Base-by-base conservation (phyloP, 2,113 vertebrate genomes). In the Sarotherodon lohbergeri region DNA sequence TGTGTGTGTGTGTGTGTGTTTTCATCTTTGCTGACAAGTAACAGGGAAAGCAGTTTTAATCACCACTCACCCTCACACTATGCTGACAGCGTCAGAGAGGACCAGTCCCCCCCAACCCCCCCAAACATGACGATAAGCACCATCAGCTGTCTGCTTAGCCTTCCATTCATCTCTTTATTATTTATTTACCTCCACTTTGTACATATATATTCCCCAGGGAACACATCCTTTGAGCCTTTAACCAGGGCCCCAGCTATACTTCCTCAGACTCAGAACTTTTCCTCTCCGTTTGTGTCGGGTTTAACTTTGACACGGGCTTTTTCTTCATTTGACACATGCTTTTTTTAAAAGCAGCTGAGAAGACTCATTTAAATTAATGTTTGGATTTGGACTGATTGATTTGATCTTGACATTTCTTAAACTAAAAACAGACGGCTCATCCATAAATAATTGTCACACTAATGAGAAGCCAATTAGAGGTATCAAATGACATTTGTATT, bases 121-220 rank as follows among this genome's bases (percentile, higher is more conserved):
- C 32, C 32, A 12, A 43, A 43, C 66, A 76, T 76, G 68, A 90
- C 94, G 95, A 96, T 95, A 92, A 91, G 92, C 93, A 85, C 88
- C 94, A 93, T 95, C 94, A 90, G 91, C 89, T 92, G 93, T 94
- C 94, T 93, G 89, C 91, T 93, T 87, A 90, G 93, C 88, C 87
- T 76, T 90, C 87, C 81, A 92, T 94, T 94, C 91, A 95, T 94
- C 91, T 90, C 80, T 93, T 95, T 81, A 90, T 94, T 90, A 93
- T 94, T 95, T 94, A 95, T 94, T 94, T 95, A 92, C 90, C 84
- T 91, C 82, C 56, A 89, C 91, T 94, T 94, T 93, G 89, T 93
- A 90, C 89, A 87, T 86, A 88, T 89, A 92, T 57, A 90, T 91
- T 92, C 90, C 86, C 32, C 55, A 57, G 87, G 88, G 87, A 91